Evolutionary conservation across 2,888 invertebrate genomes (phyloP).

Genomic region (Phlogophora meticulosa): DNA sequence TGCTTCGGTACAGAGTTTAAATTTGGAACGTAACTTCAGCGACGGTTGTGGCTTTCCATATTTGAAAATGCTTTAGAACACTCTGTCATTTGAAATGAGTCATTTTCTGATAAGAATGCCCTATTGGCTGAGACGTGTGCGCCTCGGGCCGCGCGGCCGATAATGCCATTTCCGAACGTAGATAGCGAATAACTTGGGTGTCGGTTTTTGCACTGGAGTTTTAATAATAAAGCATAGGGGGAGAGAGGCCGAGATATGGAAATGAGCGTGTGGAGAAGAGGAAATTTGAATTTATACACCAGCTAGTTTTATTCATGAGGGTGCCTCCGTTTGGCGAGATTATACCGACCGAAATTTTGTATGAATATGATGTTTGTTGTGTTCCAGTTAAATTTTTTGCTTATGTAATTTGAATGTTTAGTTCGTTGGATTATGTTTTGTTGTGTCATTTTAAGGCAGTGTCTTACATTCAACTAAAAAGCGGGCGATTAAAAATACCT

Average conservation of each 20-base stretch:
- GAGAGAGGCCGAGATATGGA: slow-evolving; percentile 88
- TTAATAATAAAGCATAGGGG: slow-evolving; percentile 90
- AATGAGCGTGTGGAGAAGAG: slow-evolving; percentile 90
- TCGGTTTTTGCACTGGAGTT: slow-evolving; percentile 89
- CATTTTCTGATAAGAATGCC: slow-evolving; percentile 94
- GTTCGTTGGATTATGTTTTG: slow-evolving; percentile 18
- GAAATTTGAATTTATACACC: slow-evolving; percentile 91
- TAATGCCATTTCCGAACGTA: slow-evolving; percentile 90
- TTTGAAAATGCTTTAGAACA: slow-evolving; percentile 86
- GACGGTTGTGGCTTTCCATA: slow-evolving; percentile 77
- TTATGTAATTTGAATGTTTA: slow-evolving; percentile 26
- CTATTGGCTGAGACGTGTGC: slow-evolving; percentile 91
- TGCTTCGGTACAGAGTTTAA: slow-evolving; percentile 61
- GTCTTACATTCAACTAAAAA: background rate
- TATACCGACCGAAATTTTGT: slow-evolving; percentile 75
- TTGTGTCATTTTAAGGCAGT: background rate
- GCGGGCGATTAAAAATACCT: too few species aligned
- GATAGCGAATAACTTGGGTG: slow-evolving; percentile 88
- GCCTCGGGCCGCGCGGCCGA: slow-evolving; percentile 85
- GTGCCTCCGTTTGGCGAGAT: slow-evolving; percentile 77
- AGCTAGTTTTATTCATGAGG: slow-evolving; percentile 90
- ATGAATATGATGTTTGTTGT: slow-evolving; percentile 73
- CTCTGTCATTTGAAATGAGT: slow-evolving; percentile 93
- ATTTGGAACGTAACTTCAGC: slow-evolving; percentile 58
- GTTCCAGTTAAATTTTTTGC: slow-evolving; percentile 68